Percentiles rank a stretch among this genome's conserved stretches.
Conservation (phyloP, 2,797 vertebrate species). For the Brotula barbata region DNA sequence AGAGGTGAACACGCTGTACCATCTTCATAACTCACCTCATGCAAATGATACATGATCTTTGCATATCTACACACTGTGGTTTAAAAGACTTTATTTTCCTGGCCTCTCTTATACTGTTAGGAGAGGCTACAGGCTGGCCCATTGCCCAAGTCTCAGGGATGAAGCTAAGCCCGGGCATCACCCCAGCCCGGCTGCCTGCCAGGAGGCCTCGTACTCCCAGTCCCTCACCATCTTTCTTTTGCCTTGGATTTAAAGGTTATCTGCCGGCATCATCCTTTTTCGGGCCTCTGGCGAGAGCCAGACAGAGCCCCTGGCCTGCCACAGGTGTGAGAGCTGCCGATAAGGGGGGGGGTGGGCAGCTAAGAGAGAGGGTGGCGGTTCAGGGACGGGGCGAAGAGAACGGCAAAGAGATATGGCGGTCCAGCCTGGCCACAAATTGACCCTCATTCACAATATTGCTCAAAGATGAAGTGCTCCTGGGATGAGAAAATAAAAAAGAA, state of each 20-base stretch:
- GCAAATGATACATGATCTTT: slow-evolving; percentile 30
- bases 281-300: slow-evolving; percentile 60
- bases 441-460: slow-evolving; percentile 57
- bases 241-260: slow-evolving; percentile 79
- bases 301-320: slow-evolving; percentile 55
- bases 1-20: slow-evolving; percentile 14
- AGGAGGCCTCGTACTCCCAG: slow-evolving; percentile 47
- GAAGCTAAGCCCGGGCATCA: slow-evolving; percentile 62
- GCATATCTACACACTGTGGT: slow-evolving; percentile 11
- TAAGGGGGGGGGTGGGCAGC: slow-evolving; percentile 67
- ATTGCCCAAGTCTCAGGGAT: slow-evolving; percentile 52
- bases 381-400: slow-evolving; percentile 28
- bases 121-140: slow-evolving; percentile 59
- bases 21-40: slow-evolving; percentile 31
- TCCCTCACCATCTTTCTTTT: slow-evolving; percentile 38
- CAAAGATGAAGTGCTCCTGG: slow-evolving; percentile 29
- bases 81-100: slow-evolving; percentile 38
- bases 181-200: slow-evolving; percentile 57
- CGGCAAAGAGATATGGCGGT: slow-evolving; percentile 56
- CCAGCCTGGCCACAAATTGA: slow-evolving; percentile 36
- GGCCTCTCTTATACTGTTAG: slow-evolving; percentile 29
- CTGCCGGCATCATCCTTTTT: slow-evolving; percentile 70
- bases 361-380: slow-evolving; percentile 24
- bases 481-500: slow-evolving; percentile 36
- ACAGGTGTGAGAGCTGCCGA: slow-evolving; percentile 73